Conservation (phyloP, 2,113 vertebrate species). For the Thamnophis sirtalis region DNA sequence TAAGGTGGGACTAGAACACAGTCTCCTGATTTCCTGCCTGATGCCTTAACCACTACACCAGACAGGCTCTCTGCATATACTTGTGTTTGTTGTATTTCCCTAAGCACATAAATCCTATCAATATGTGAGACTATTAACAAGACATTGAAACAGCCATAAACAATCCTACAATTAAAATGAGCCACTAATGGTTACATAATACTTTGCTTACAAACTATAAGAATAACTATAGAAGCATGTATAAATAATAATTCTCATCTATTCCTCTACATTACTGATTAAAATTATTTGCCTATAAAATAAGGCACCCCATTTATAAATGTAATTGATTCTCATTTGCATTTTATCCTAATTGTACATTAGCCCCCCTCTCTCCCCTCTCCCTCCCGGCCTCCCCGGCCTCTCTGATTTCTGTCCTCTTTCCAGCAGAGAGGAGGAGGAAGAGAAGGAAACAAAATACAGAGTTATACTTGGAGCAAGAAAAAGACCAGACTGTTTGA, state of each 20-base stretch:
- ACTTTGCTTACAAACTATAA: neutral
- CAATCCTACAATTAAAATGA: neutral
- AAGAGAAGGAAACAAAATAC: neutral
- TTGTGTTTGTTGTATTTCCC: neutral
- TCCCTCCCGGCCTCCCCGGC: too few species aligned
- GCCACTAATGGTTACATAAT: neutral
- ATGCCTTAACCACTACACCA: neutral
- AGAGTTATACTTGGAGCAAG: slow-evolving; percentile 14
- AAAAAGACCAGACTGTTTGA: neutral
- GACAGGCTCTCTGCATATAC: neutral
- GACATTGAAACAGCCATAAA: neutral
- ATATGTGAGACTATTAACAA: neutral
- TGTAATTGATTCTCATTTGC: neutral
- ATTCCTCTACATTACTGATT: neutral
- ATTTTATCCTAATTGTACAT: neutral
- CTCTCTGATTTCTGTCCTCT: neutral
- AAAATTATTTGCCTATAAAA: neutral
- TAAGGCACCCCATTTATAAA: neutral
- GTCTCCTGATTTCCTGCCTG: neutral
- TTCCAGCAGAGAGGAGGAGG: neutral
- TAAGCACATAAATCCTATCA: neutral
- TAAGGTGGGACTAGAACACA: neutral
- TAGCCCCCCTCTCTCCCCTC: neutral
- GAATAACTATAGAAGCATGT: neutral
- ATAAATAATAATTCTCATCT: neutral